Conservation (phyloP, 2,797 vertebrate species). For the Tokudaia tokunoshimensis region DNA sequence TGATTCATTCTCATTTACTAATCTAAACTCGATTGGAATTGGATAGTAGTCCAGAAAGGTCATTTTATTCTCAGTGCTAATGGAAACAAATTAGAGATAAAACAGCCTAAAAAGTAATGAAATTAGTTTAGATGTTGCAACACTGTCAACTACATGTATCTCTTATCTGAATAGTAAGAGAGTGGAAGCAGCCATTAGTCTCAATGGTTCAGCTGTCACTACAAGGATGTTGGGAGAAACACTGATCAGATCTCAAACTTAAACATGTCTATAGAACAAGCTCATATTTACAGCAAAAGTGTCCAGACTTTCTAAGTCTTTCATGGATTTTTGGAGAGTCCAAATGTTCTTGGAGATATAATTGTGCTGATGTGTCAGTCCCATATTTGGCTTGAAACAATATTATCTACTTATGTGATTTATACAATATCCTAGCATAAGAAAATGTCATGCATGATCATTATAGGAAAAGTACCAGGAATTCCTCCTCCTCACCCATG, state of each 20-base stretch:
- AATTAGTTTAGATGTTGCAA: background rate
- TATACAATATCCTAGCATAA: background rate
- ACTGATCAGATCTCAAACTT: background rate
- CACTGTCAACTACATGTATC: background rate
- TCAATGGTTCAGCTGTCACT: accelerated
- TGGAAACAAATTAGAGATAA: background rate
- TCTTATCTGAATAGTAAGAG: background rate
- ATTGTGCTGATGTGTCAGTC: background rate
- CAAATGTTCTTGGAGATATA: background rate
- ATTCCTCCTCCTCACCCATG: accelerated
- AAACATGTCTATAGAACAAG: background rate
- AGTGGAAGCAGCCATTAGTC: accelerated
- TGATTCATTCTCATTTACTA: background rate
- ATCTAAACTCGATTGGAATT: background rate
- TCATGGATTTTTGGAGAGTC: background rate
- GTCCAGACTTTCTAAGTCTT: background rate
- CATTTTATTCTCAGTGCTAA: background rate
- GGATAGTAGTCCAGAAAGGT: background rate
- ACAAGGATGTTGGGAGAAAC: background rate
- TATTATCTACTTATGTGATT: background rate
- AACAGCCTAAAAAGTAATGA: background rate
- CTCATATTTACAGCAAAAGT: background rate
- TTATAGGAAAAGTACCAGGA: background rate
- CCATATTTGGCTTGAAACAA: background rate
- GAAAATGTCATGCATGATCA: background rate